A percentile compares a stretch with the other conserved stretches of the same genome.
Evolutionary conservation across 2,797 vertebrate species (phyloP).

Genomic region (Danionella dracula): DNA sequence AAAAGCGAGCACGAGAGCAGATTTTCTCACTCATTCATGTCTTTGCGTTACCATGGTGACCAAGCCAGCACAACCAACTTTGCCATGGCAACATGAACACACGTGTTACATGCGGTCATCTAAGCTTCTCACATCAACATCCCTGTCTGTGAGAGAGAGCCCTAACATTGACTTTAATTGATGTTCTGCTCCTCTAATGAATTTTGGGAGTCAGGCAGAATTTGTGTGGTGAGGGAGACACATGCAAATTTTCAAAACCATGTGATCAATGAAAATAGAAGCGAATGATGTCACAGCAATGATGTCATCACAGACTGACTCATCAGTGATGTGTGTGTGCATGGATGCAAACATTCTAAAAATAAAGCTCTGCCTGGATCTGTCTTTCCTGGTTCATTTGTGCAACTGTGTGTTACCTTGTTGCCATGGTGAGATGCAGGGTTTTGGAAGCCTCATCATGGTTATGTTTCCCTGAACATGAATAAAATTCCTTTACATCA

Average conservation of each 20-base stretch:
- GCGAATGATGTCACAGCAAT: not conserved
- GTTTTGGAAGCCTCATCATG: not conserved
- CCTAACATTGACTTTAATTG: too few relatives aligned
- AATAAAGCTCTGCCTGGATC: not conserved
- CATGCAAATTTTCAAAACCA: not conserved
- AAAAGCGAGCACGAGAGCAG: not conserved
- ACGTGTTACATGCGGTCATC: constrained; percentile 24
- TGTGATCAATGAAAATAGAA: not conserved
- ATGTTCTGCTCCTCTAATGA: too few relatives aligned
- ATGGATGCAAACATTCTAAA: not conserved
- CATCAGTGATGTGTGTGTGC: not conserved
- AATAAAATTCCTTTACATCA: too few relatives aligned
- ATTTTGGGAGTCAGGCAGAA: not conserved
- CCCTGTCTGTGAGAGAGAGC: not conserved
- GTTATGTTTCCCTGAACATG: not conserved
- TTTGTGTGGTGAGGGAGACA: not conserved
- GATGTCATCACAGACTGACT: constrained; percentile 1
- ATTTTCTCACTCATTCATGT: constrained; percentile 38
- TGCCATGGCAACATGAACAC: constrained; percentile 26
- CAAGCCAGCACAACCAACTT: constrained; percentile 21
- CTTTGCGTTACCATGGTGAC: constrained; percentile 30
- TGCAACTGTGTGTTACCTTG: constrained; percentile 9
- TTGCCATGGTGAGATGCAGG: constrained; percentile 24
- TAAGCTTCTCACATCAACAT: constrained; percentile 29
- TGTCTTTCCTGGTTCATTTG: not conserved